Conservation (phyloP, 2,888 invertebrate genomes). For the Trachelus tabidus region DNA sequence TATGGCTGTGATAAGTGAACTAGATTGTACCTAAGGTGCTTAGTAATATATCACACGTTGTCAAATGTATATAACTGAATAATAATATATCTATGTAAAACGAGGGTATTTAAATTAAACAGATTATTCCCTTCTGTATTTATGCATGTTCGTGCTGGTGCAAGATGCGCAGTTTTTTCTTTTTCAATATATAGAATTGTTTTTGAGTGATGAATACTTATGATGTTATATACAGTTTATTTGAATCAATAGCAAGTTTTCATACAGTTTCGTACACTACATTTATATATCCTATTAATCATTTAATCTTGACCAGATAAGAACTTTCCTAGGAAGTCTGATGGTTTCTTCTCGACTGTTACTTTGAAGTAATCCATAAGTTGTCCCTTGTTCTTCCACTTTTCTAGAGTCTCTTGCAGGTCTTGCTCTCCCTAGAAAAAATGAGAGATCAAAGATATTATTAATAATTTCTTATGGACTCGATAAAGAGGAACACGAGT, state of each 20-base stretch:
- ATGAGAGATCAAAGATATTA: constrained; percentile 2
- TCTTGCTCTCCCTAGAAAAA: constrained; percentile 91
- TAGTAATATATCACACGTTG: constrained; percentile 60
- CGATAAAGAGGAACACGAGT: neutral
- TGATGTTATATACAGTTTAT: neutral
- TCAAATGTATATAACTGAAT: constrained; percentile 64
- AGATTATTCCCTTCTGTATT: constrained; percentile 21
- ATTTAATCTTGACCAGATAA: constrained; percentile 74
- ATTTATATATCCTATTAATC: constrained; percentile 4
- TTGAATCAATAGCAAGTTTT: neutral
- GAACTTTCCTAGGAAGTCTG: constrained; percentile 93
- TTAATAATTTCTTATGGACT: constrained; percentile 3
- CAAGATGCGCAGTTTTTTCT: constrained; percentile 12
- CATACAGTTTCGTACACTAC: constrained; percentile 1
- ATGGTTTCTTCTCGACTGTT: constrained; percentile 84
- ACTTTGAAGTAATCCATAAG: constrained; percentile 91
- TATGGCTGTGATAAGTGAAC: constrained; percentile 68
- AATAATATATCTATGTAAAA: constrained; percentile 62
- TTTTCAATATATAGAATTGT: constrained; percentile 21
- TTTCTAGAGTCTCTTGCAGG: constrained; percentile 83
- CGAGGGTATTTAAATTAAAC: constrained; percentile 39
- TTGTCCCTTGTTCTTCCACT: constrained; percentile 91
- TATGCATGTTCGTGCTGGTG: neutral
- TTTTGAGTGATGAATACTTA: neutral
- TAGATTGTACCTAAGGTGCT: constrained; percentile 66